Percentiles rank a stretch among this genome's conserved stretches.
Conservation (phyloP, 1,140 invertebrate species). For the Penaeus chinensis region DNA sequence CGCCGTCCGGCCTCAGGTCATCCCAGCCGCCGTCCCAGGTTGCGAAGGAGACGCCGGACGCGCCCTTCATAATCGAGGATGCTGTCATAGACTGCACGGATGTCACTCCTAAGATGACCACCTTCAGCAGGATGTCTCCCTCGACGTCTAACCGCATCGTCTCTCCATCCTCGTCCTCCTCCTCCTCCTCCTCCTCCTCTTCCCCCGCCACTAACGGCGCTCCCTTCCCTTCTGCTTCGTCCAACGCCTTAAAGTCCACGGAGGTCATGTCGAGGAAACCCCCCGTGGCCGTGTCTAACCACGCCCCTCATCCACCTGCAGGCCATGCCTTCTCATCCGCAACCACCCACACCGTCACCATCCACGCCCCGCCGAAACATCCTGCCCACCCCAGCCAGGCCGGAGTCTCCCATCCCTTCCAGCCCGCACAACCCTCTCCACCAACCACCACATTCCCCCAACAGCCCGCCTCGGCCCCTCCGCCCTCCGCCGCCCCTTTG, state of each 20-base stretch:
- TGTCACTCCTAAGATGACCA: constrained; percentile 55
- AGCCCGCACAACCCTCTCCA: too few species aligned
- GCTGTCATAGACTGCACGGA: constrained; percentile 60
- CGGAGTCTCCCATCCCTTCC: too few species aligned
- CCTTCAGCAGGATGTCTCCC: constrained; percentile 12
- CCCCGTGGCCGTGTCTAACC: not conserved
- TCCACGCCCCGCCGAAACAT: not conserved
- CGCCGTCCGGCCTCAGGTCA: not conserved
- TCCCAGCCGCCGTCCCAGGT: too few species aligned
- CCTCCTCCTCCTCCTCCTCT: constrained; percentile 27
- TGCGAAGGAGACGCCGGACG: not conserved
- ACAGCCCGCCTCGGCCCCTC: too few species aligned
- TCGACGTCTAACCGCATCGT: constrained; percentile 3
- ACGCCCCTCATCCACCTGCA: not conserved
- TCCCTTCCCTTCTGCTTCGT: not conserved
- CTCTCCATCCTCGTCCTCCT: not conserved
- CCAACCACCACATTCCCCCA: too few species aligned
- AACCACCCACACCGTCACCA: constrained; percentile 37
- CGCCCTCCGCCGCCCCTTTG: too few species aligned
- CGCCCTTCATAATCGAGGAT: constrained; percentile 4
- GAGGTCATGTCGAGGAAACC: constrained; percentile 1
- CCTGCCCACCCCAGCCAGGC: too few species aligned
- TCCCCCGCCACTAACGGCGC: not conserved
- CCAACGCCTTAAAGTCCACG: not conserved
- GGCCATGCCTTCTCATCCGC: constrained; percentile 63